phyloP scores from a whole-genome alignment of 1,140 invertebrate genomes.

The Zaprionus davidi region DNA sequence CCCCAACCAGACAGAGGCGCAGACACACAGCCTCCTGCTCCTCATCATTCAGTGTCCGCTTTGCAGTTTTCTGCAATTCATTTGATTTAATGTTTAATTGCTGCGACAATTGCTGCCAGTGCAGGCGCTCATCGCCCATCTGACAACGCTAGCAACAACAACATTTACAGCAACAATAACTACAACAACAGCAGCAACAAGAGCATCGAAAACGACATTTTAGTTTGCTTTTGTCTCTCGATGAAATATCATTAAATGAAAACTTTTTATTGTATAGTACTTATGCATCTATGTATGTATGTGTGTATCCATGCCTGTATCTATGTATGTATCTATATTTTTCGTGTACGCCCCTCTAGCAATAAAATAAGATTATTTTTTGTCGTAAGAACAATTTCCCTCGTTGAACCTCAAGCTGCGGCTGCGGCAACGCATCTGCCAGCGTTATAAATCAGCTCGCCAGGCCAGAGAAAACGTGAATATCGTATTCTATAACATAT shows the following conservation, averaged over 20 bases:
- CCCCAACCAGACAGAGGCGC: constrained; percentile 3
- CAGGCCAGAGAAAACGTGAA: constrained; percentile 48
- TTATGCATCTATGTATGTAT: constrained; percentile 42
- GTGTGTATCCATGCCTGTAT: constrained; percentile 30
- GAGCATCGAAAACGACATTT: constrained; percentile 21
- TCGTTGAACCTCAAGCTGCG: constrained; percentile 45
- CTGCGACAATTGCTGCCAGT: constrained; percentile 76
- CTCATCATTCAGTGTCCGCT: constrained; percentile 48
- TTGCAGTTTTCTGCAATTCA: constrained; percentile 67
- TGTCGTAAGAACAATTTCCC: constrained; percentile 30
- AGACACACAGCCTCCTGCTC: constrained; percentile 36
- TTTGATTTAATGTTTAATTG: constrained; percentile 83
- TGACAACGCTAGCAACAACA: constrained; percentile 15
- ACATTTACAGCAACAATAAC: constrained; percentile 12
- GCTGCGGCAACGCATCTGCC: constrained; percentile 45
- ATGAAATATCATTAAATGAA: constrained; percentile 75
- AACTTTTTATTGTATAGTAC: constrained; percentile 70
- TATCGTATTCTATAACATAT: constrained; percentile 63
- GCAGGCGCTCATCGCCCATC: constrained; percentile 26
- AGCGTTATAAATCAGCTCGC: constrained; percentile 66
- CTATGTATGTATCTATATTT: constrained; percentile 20
- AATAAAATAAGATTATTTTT: constrained; percentile 64
- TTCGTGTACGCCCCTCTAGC: constrained; percentile 42
- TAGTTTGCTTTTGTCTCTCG: constrained; percentile 56
- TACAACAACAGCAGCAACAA: constrained; percentile 19